phyloP scores from a whole-genome alignment of 2,888 invertebrate species.

The Aphodius granarius region DNA sequence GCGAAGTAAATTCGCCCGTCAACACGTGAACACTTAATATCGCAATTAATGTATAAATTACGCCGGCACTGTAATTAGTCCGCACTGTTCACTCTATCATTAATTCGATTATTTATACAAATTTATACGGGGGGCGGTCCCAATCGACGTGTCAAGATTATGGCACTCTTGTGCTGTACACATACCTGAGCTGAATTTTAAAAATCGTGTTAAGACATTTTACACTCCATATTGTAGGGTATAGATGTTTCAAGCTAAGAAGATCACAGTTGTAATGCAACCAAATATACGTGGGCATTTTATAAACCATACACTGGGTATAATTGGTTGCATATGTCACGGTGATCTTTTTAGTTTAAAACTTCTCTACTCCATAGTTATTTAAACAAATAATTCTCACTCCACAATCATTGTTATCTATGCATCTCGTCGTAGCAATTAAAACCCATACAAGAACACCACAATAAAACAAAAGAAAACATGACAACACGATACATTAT shows the following conservation, averaged over 20 bases:
- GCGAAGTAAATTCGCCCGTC: constrained; percentile 4
- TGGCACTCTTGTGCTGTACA: neutral
- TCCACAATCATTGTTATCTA: neutral
- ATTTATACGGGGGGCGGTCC: neutral
- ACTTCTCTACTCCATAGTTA: too few species aligned
- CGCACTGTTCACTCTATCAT: neutral
- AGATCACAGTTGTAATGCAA: too few species aligned
- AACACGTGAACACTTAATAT: constrained; percentile 11
- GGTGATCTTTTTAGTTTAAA: neutral
- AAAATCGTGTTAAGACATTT: too few species aligned
- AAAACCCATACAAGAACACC: neutral
- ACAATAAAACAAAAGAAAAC: neutral
- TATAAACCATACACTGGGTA: too few species aligned
- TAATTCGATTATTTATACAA: neutral
- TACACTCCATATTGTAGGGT: too few species aligned
- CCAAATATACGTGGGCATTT: too few species aligned
- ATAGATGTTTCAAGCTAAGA: too few species aligned
- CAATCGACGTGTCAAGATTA: neutral
- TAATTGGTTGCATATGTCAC: too few species aligned
- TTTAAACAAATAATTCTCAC: neutral
- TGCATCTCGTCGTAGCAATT: neutral
- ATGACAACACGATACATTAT: neutral
- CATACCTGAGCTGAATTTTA: neutral
- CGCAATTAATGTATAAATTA: constrained; percentile 3
- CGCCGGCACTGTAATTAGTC: neutral